A percentile compares a stretch with the other conserved stretches of the same genome.
Conservation (phyloP, 2,113 vertebrate species). For the Spea bombifrons region DNA sequence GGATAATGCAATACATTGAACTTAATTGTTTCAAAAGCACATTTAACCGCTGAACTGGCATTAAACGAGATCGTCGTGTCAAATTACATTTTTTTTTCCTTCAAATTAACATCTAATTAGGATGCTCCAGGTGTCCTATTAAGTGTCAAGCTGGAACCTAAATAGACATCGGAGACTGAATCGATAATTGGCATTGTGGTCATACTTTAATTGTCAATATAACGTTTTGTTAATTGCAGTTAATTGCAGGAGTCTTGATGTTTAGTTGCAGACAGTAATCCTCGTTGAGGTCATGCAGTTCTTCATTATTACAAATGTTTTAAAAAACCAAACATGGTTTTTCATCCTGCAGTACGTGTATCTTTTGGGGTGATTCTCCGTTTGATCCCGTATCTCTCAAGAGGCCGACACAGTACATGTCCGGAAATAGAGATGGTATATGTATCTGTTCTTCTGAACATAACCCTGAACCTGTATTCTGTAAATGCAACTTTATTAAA, state of each 20-base stretch:
- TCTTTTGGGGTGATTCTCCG: no score
- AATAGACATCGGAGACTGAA: constrained; percentile 54
- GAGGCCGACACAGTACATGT: no score
- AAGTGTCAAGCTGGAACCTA: constrained; percentile 51
- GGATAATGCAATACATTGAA: constrained; percentile 46
- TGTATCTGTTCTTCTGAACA: no score
- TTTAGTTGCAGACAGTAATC: background rate
- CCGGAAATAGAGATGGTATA: no score
- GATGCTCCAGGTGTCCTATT: constrained; percentile 53
- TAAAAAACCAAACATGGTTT: no score
- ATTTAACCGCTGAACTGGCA: constrained; percentile 57
- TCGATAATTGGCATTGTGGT: constrained; percentile 49
- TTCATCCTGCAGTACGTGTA: no score
- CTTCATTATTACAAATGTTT: background rate
- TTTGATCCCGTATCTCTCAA: no score
- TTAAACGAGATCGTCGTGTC: constrained; percentile 51
- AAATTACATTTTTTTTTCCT: constrained; percentile 62
- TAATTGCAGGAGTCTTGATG: constrained; percentile 18
- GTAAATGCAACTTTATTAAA: no score
- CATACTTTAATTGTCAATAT: constrained; percentile 56
- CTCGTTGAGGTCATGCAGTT: background rate
- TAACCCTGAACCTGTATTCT: no score
- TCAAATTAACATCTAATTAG: constrained; percentile 63
- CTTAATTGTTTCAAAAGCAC: constrained; percentile 44
- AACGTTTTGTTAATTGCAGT: constrained; percentile 54